Evolutionary conservation across 2,797 vertebrate species (phyloP), one percentile per base, ranked within the genome.

Genomic region (Microcaecilia unicolor): DNA sequence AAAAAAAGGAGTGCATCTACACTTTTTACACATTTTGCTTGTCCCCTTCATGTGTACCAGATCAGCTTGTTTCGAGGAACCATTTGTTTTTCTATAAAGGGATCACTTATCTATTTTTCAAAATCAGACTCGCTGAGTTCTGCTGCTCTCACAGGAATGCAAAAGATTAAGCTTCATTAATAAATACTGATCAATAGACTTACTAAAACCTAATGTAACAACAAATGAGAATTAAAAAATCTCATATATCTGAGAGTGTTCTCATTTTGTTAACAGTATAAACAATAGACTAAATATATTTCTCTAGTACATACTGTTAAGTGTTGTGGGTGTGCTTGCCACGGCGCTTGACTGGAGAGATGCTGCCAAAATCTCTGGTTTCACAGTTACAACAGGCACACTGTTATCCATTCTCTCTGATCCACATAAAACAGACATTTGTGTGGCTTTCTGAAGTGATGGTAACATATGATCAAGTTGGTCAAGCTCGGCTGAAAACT

Each of bases 401-500:
- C 64, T 3, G 7, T 46, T 41, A 18, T 81, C 79, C 2, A 42
- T 54, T 6, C 70, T 52, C 29, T 78, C 74, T 0, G 77, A 29
- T 15, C 56, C 64, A 1, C 78, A 76, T 4, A 76, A 48, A 33
- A 61, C 41, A 1, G 71, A 67, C 25, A 82, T 23, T 32, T 66
- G 78, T n/a, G 67, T 61, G 0, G 77, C 68, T 58, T 85, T 84
- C 70, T 87, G 87, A 56, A 85, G 67, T 2, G 82, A 72, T 9
- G 91, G 89, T 41, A 92, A 66, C 51, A 91, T 74, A 72, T 92
- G 89, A 63, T 74, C 79, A 47, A 90, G 74, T 54, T 90, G 77
- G 48, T 93, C 89, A 56, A 85, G 61, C 55, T 93, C 90, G 5
- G 81, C 78, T 15, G 84, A 69, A 51, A 89, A 88, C 91, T 95